These are phyloP conservation scores for Drosophila hamatofila DNA, from an alignment of 2,888 invertebrate genomes.

Conservation along the genomic window DNA sequence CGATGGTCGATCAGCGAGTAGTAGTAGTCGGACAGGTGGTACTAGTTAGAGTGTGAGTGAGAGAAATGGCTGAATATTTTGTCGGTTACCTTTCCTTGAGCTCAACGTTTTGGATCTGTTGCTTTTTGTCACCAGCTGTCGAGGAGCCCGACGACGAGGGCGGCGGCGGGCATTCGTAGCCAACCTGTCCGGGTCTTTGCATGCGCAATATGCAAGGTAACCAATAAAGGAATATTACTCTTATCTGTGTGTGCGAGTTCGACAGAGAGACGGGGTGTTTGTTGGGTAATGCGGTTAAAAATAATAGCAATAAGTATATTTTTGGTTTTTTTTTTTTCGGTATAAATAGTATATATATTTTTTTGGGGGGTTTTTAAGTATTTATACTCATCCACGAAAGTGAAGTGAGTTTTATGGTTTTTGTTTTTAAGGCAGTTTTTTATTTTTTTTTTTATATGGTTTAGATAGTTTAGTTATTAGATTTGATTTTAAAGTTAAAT, in stretches of 20 bases:
- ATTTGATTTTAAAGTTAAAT: constrained; percentile 20
- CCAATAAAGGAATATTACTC: constrained; percentile 97
- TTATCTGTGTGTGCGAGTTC: constrained; percentile 88
- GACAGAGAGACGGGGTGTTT: constrained; percentile 81
- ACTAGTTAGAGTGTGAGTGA: not conserved
- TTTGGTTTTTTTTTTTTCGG: constrained; percentile 49
- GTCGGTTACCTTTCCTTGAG: constrained; percentile 90
- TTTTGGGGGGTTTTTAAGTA: constrained; percentile 4
- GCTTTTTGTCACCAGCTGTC: constrained; percentile 86
- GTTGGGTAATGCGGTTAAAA: constrained; percentile 78
- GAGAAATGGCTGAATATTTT: constrained; percentile 13
- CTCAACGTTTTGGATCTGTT: constrained; percentile 92
- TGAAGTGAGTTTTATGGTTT: constrained; percentile 8
- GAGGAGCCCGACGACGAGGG: constrained; percentile 88
- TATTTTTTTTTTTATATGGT: constrained; percentile 19
- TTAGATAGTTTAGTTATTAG: constrained; percentile 29
- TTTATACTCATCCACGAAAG: too few species aligned
- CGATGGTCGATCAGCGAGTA: constrained; percentile 14
- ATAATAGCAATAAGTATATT: constrained; percentile 75
- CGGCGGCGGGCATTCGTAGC: constrained; percentile 86
- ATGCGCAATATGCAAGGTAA: constrained; percentile 98
- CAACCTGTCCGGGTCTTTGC: constrained; percentile 90
- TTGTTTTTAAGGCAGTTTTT: constrained; percentile 32
- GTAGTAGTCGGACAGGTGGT: not conserved
- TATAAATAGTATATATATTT: constrained; percentile 38